A percentile compares a stretch with the other conserved stretches of the same genome.
Conservation (phyloP, 2,797 vertebrate genomes). For the Darevskia mixta region DNA sequence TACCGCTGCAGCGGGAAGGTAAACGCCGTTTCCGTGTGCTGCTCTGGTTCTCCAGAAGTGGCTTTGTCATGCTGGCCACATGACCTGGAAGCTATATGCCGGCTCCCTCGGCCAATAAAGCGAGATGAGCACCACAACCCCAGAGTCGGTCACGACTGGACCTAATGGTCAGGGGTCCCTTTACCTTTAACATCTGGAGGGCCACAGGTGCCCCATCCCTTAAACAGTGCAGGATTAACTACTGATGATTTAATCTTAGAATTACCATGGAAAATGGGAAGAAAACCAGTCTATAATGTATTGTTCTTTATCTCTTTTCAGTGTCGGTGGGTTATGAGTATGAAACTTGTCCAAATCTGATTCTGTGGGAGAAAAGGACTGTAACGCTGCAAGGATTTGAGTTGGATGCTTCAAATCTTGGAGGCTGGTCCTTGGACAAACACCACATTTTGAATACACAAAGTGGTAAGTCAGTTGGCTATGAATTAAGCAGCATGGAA, state of each 20-base stretch:
- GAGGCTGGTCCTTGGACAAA: conserved; percentile 96
- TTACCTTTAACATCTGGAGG: no score
- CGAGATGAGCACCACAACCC: no score
- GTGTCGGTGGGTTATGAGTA: conserved; percentile 97
- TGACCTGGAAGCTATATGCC: no score
- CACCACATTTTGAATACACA: conserved; percentile 94
- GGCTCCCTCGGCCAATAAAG: no score
- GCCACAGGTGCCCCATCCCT: no score
- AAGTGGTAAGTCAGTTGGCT: conserved; percentile 86
- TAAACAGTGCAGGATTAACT: conserved; percentile 41
- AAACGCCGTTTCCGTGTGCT: no score
- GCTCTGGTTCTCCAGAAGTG: no score
- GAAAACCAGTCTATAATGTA: conserved; percentile 53
- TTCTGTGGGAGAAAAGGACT: conserved; percentile 93
- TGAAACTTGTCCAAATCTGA: conserved; percentile 89
- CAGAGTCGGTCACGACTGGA: no score
- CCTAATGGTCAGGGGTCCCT: no score
- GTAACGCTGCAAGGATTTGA: conserved; percentile 94
- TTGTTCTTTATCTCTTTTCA: conserved; percentile 78
- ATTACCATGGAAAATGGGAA: conserved; percentile 33
- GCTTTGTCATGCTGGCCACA: no score
- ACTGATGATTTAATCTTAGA: conserved; percentile 36
- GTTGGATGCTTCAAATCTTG: conserved; percentile 93
- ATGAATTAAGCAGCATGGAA: conserved; percentile 33
- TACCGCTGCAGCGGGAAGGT: no score